phyloP scores from a whole-genome alignment of 2,113 vertebrate species.

The Crocuta crocuta region DNA sequence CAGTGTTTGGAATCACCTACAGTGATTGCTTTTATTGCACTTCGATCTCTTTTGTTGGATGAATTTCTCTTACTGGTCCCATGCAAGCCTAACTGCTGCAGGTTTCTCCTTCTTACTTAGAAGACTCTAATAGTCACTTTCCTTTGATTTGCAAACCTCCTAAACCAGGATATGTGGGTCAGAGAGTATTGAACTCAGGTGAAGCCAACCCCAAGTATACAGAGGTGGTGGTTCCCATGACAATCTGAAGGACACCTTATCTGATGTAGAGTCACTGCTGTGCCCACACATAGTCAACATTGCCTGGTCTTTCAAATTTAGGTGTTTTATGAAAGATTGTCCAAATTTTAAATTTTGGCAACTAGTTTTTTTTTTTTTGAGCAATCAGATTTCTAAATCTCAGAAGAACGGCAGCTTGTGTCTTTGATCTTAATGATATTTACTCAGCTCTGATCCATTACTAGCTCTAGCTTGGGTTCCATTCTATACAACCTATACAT shows the following conservation, averaged over 20 bases:
- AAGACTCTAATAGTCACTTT: background rate
- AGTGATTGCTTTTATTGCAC: background rate
- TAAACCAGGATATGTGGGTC: background rate
- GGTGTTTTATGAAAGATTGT: background rate
- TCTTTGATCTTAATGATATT: background rate
- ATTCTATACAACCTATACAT: background rate
- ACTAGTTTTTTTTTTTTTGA: background rate
- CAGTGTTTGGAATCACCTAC: background rate
- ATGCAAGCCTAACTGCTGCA: background rate
- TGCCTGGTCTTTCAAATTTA: background rate
- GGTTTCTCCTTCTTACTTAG: background rate
- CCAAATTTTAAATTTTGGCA: background rate
- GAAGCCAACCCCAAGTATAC: background rate
- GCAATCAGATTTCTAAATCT: background rate
- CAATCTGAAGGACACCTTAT: background rate
- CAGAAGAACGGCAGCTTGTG: background rate
- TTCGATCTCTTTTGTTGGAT: background rate
- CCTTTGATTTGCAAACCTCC: background rate
- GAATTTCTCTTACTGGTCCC: background rate
- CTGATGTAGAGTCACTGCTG: background rate
- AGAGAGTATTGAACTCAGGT: background rate
- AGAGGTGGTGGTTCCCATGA: background rate
- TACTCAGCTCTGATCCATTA: background rate
- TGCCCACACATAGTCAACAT: no score
- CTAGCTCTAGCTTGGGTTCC: background rate